A percentile compares a stretch with the other conserved stretches of the same genome.
Evolutionary conservation across 1,140 invertebrate genomes (phyloP).

Genomic region (Eufriesea mexicana): DNA sequence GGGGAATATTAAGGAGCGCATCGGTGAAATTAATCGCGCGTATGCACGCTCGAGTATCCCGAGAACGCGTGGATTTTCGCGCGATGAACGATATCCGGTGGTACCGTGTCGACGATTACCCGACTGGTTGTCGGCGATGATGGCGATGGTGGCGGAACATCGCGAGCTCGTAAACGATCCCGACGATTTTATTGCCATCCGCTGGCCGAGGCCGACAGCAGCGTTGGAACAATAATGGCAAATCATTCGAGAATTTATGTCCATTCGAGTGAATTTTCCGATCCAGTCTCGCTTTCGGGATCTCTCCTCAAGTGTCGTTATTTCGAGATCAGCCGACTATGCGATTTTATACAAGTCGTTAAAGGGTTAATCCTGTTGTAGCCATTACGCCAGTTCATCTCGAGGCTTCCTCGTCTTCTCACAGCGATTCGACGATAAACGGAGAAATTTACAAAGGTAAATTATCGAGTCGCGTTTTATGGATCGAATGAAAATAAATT

Average conservation of each 20-base stretch:
- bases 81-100: constrained; percentile 52
- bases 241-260: background rate
- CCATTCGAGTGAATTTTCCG: background rate
- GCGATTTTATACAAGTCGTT: no score
- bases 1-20: background rate
- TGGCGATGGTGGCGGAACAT: no score
- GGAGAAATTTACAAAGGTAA: no score
- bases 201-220: accelerated
- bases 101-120: constrained; percentile 10
- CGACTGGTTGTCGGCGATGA: background rate
- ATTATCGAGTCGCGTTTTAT: no score
- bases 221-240: no score
- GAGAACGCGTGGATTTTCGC: constrained; percentile 44
- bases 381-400: no score
- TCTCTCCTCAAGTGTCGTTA: background rate
- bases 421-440: no score
- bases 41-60: background rate
- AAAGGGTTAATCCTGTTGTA: no score
- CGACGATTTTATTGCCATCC: background rate
- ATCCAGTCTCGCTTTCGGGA: background rate
- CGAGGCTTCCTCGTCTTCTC: no score
- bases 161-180: background rate
- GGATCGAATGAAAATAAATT: no score
- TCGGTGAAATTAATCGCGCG: constrained; percentile 48
- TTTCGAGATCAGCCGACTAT: background rate